Evolutionary conservation across 2,888 invertebrate genomes (phyloP).

Genomic region (Icerya purchasi): DNA sequence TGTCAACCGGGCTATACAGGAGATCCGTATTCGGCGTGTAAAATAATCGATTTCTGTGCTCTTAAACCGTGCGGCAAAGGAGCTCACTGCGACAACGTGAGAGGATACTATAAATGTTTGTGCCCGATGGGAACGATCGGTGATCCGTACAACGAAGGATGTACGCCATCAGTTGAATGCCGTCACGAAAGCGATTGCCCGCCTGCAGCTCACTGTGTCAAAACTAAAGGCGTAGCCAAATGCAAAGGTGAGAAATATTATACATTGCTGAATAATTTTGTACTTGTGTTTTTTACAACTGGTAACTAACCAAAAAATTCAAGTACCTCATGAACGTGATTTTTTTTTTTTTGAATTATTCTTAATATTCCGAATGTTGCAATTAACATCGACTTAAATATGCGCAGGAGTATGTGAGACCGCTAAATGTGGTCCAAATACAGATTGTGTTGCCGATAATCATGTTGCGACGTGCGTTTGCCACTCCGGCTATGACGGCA

Average conservation of each 20-base stretch:
- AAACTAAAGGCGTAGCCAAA: constrained; percentile 47
- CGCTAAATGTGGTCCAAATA: constrained; percentile 55
- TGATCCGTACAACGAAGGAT: constrained; percentile 65
- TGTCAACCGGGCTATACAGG: constrained; percentile 78
- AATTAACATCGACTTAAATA: constrained; percentile 19
- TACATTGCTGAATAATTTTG: no score
- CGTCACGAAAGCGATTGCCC: constrained; percentile 59
- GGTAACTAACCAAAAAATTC: no score
- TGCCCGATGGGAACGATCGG: constrained; percentile 63
- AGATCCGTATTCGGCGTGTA: constrained; percentile 47
- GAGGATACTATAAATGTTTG: constrained; percentile 55
- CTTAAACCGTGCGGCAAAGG: constrained; percentile 58
- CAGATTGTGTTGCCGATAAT: constrained; percentile 55
- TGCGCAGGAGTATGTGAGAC: constrained; percentile 40
- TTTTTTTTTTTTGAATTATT: no score
- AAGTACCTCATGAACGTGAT: no score
- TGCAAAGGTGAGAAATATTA: constrained; percentile 59
- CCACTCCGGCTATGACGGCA: constrained; percentile 52
- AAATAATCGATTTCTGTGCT: constrained; percentile 54
- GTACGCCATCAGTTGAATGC: constrained; percentile 62
- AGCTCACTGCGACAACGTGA: constrained; percentile 54
- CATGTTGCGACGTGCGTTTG: constrained; percentile 62
- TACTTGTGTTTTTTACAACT: no score
- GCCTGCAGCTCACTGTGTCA: constrained; percentile 49
- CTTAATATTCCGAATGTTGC: no score